Conservation (phyloP, 2,797 vertebrate genomes). For the Peromyscus nudipes region DNA sequence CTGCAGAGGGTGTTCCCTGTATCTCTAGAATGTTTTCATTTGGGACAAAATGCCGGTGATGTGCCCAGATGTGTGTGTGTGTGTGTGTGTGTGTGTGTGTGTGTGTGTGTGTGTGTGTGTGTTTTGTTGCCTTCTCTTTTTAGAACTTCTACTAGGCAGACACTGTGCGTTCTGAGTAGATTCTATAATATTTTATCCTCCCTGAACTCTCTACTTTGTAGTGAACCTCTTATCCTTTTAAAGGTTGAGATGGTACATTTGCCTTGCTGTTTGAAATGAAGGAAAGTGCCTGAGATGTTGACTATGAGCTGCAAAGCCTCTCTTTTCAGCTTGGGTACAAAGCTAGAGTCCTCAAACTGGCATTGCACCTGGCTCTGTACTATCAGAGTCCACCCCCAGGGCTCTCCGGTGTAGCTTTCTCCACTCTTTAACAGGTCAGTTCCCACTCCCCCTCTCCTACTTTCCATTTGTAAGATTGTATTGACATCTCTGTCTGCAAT, state of each 20-base stretch:
- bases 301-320: neutral
- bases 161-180: neutral
- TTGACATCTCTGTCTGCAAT: neutral
- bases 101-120: too few species aligned
- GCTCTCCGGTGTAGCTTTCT: neutral
- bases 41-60: neutral
- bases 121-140: neutral
- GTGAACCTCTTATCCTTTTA: neutral
- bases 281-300: neutral
- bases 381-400: neutral
- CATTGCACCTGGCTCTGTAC: rapidly evolving
- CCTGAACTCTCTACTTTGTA: neutral
- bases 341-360: neutral
- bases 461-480: neutral
- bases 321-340: neutral
- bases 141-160: neutral
- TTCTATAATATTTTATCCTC: neutral
- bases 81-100: too few species aligned
- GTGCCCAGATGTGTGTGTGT: neutral
- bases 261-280: neutral
- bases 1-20: too few species aligned
- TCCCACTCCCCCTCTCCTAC: neutral
- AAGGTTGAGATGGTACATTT: neutral
- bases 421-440: neutral
- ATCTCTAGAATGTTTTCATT: neutral